A percentile compares a stretch with the other conserved stretches of the same genome.
phyloP scores from a whole-genome alignment of 2,888 invertebrate species.

The Agonopterix alstromeriana region DNA sequence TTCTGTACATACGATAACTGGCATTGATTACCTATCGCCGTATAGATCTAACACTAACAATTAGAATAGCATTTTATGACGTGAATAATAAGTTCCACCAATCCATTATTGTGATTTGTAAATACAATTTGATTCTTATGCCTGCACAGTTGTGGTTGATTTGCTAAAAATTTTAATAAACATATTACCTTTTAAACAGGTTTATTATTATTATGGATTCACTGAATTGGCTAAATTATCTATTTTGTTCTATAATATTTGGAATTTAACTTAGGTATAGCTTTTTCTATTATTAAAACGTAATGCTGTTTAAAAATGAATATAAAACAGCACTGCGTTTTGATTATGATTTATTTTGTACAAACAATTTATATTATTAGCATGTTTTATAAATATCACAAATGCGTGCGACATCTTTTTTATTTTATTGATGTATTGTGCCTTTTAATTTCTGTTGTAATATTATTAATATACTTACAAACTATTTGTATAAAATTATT shows the following conservation, averaged over 20 bases:
- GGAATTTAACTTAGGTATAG: slow-evolving; percentile 4
- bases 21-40: too few relatives aligned
- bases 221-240: background rate
- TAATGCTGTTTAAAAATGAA: slow-evolving; percentile 13
- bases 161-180: slow-evolving; percentile 18
- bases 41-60: too few relatives aligned
- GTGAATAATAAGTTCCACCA: slow-evolving; percentile 12
- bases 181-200: slow-evolving; percentile 20
- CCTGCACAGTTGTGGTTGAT: slow-evolving; percentile 23
- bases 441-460: too few relatives aligned
- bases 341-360: slow-evolving; percentile 3
- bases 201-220: slow-evolving; percentile 5
- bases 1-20: too few relatives aligned
- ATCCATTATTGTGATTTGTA: slow-evolving; percentile 13
- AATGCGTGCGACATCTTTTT: background rate
- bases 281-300: slow-evolving; percentile 18
- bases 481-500: too few relatives aligned
- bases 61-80: background rate
- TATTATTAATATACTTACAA: too few relatives aligned
- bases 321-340: slow-evolving; percentile 4
- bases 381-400: slow-evolving; percentile 14
- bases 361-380: slow-evolving; percentile 5
- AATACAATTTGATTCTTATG: slow-evolving; percentile 17
- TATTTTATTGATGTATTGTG: too few relatives aligned
- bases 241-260: background rate